Percentiles rank a stretch among this genome's conserved stretches.
phyloP scores from a whole-genome alignment of 2,888 invertebrate genomes.

The Dynastes hyllus region DNA sequence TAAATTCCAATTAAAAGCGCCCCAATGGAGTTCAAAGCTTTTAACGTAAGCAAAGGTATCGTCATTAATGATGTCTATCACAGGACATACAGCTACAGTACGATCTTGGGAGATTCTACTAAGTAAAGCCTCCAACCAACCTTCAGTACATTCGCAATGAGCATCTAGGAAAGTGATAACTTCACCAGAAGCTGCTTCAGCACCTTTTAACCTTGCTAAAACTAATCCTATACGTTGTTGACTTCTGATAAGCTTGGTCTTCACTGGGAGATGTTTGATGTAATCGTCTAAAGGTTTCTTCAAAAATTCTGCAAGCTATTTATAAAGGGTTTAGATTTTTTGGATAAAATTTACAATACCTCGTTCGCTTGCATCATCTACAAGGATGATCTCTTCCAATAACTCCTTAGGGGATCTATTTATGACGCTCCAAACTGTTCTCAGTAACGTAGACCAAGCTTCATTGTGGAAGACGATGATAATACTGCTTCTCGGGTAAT shows the following conservation, averaged over 20 bases:
- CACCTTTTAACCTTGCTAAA: conserved; percentile 89
- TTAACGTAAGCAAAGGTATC: conserved; percentile 96
- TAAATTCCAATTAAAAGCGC: conserved; percentile 98
- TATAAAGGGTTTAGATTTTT: conserved; percentile 1
- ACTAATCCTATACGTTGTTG: conserved; percentile 84
- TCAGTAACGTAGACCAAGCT: conserved; percentile 96
- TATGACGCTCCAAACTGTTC: conserved; percentile 96
- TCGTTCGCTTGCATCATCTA: conserved; percentile 92
- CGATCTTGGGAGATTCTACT: conserved; percentile 94
- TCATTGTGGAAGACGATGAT: conserved; percentile 99
- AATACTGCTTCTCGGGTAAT: conserved; percentile 89
- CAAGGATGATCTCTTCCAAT: conserved; percentile 88
- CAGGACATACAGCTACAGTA: conserved; percentile 96
- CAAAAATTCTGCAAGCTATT: conserved; percentile 74
- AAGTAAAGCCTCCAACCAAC: conserved; percentile 97
- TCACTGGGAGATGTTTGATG: conserved; percentile 76
- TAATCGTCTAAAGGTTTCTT: conserved; percentile 80
- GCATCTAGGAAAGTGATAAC: conserved; percentile 98
- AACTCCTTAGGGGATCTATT: conserved; percentile 86
- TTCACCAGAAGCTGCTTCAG: conserved; percentile 92
- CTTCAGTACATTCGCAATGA: conserved; percentile 98
- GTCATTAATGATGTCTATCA: conserved; percentile 98
- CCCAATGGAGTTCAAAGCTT: conserved; percentile 97
- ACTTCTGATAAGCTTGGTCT: conserved; percentile 79
- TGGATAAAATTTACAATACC: conserved; percentile 70